A percentile compares a stretch with the other conserved stretches of the same genome.
Evolutionary conservation across 2,888 invertebrate genomes (phyloP).

Genomic region (Troglohyphantes excavatus): DNA sequence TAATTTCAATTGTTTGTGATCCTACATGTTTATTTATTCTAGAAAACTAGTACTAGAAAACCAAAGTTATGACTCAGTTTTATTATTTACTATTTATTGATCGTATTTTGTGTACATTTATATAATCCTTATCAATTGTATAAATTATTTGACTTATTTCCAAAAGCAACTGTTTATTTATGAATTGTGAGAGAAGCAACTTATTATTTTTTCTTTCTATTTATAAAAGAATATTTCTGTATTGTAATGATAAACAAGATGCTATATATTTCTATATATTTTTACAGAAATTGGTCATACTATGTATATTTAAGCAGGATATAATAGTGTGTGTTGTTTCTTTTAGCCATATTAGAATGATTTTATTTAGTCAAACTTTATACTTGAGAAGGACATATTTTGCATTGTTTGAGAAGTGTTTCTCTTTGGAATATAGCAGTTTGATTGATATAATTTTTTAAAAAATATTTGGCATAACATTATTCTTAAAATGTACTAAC

Average conservation of each 20-base stretch:
- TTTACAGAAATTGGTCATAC: not conserved
- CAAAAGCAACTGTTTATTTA: not conserved
- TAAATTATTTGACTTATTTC: not conserved
- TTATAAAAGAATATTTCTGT: not conserved
- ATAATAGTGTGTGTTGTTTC: too few relatives aligned
- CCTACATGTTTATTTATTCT: not conserved
- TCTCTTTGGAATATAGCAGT: too few relatives aligned
- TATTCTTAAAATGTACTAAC: too few relatives aligned
- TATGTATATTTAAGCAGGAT: too few relatives aligned
- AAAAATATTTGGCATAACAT: too few relatives aligned
- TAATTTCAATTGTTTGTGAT: not conserved
- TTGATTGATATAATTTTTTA: too few relatives aligned
- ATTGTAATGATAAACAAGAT: not conserved
- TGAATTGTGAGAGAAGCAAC: not conserved
- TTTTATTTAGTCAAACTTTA: too few relatives aligned
- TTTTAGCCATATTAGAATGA: too few relatives aligned
- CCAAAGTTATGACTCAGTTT: constrained; percentile 32
- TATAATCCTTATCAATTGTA: not conserved
- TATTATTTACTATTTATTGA: constrained; percentile 15
- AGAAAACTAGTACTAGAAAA: not conserved
- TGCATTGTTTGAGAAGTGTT: too few relatives aligned
- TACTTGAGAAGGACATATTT: too few relatives aligned
- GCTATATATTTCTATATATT: not conserved
- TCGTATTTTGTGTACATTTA: not conserved
- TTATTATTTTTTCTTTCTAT: not conserved